Base-by-base conservation (phyloP, 2,113 vertebrate species). In the Scomber scombrus region DNA sequence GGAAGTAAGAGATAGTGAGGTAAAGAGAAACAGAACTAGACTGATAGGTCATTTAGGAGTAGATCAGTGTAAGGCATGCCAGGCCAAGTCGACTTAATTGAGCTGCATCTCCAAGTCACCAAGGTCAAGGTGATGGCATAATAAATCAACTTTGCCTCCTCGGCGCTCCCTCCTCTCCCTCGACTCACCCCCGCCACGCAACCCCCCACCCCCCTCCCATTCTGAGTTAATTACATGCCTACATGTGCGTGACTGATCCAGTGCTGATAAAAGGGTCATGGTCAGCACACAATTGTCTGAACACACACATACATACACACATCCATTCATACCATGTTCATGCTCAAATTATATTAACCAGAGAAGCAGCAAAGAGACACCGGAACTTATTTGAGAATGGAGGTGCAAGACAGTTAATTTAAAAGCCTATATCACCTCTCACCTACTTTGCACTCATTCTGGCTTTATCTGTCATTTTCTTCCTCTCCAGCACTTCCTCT, bases 61-160 rank as follows among this genome's bases (percentile, higher is more conserved):
- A 75, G 87, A 93, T 91, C 80, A 90, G 68, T 76, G 43, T 61
- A 43, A 68, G 47, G 70, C 71, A 60, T 63, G 64, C 62, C 47
- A 50, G 75, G 85, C 80, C 87, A 88, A 81, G 80, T 75, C 34
- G 14, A 62, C 82, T 82, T 94, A 92, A 93, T 94, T 93, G 93
- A 94, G 90, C 92, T 85, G 86, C 88, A 82, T 90, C 86, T 82
- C 47, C 19, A 56, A 87, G 91, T 91, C 89, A 88, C 55, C 82
- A 77, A 92, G 91, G 91, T 93, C 92, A 94, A 92, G 92, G 89
- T 93, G 91, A 92, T 76, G 82, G 86, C 79, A 87, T 91, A 92
- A 92, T 94, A 93, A 93, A 94, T 94, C 91, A 93, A 52, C 73
- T 84, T 60, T 15, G 69, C 58, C 82, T 82, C 47, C 1, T 71